Evolutionary conservation across 64 coral and sea anemone species (phyloP), one percentile per base, ranked within the genome.

Genomic region (Cladopsammia gracilis): DNA sequence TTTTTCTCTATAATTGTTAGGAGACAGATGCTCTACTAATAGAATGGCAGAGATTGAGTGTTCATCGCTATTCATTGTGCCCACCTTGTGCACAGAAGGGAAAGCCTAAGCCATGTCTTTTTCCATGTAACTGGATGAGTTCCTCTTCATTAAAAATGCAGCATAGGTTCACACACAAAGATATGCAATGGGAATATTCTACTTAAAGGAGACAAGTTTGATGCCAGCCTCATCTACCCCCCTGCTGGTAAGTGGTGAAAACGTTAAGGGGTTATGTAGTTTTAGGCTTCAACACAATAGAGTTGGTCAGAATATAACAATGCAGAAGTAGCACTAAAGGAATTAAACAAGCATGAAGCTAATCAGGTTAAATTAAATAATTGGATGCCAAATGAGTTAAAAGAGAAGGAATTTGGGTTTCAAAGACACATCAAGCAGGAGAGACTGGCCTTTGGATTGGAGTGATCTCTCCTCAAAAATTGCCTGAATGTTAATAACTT

Each of bases 81-180:
- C 90, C 90, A 62, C 59, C 50, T 8, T 93, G 90, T 65, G 34
- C 48, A 12, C 15, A 70, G 19, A 86, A 78, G 14, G 74, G 84
- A 9, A 64, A 64, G 44, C 3, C 80, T 4, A 59, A 75, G 7
- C 82, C 82, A 50, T 64, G 78, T 25, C 90, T 76, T n/a, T 93
- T 86, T 46, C 18, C 48, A 20, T 93, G 82, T 25, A 87, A 93
- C 18, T 93, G 90, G 90, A 43, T 86, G 82, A 76, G 80, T 49
- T 5, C 16, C 7, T 18, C 43, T 83, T 3, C 34, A 64, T 5
- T 7, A 51, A 61, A 51, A 49, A 75, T 7, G 58, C 45, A 47
- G 5, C 10, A 3, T 25, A n/a, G 26, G 70, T 15, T 3, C 61
- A 23, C 60, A 66, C 34, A 66, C 60, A 49, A 83, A 83, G 80